Percentiles rank a stretch among this genome's conserved stretches.
Conservation (phyloP, 2,113 vertebrate species). For the Opisthocomus hoazin region DNA sequence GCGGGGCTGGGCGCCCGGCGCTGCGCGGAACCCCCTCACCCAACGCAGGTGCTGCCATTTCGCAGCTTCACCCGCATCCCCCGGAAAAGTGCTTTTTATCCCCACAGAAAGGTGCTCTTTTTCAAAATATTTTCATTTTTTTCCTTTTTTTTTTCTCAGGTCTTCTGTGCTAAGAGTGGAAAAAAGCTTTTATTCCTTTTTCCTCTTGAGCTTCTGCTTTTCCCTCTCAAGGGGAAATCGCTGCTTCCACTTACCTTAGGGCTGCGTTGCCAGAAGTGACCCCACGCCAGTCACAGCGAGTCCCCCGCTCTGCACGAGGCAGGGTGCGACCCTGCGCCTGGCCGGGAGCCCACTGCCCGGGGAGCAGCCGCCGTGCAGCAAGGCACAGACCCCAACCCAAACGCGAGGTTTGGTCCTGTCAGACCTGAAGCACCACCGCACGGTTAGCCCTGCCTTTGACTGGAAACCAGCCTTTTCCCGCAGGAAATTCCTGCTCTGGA, state of each 20-base stretch:
- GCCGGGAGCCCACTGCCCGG: rapidly evolving
- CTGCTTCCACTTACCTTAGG: neutral
- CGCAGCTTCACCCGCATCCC: slow-evolving; percentile 25
- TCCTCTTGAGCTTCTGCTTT: neutral
- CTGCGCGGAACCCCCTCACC: neutral
- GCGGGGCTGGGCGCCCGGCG: neutral
- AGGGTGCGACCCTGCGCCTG: neutral
- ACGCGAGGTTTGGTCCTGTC: rapidly evolving
- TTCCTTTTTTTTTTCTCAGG: neutral
- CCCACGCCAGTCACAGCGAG: rapidly evolving
- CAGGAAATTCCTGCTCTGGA: neutral
- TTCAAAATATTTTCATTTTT: neutral
- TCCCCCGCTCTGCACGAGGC: neutral
- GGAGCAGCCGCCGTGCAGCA: neutral
- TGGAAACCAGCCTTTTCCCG: neutral
- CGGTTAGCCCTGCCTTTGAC: rapidly evolving
- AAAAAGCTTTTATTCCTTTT: neutral
- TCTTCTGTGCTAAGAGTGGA: neutral
- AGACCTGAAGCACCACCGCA: neutral
- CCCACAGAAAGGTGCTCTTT: too few species aligned
- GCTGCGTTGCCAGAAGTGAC: neutral
- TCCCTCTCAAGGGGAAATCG: neutral
- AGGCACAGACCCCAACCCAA: neutral
- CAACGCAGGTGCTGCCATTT: slow-evolving; percentile 15
- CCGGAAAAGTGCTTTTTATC: neutral